Evolutionary conservation across 2,797 vertebrate genomes (phyloP).

Genomic region (Hafferia zeledoni): DNA sequence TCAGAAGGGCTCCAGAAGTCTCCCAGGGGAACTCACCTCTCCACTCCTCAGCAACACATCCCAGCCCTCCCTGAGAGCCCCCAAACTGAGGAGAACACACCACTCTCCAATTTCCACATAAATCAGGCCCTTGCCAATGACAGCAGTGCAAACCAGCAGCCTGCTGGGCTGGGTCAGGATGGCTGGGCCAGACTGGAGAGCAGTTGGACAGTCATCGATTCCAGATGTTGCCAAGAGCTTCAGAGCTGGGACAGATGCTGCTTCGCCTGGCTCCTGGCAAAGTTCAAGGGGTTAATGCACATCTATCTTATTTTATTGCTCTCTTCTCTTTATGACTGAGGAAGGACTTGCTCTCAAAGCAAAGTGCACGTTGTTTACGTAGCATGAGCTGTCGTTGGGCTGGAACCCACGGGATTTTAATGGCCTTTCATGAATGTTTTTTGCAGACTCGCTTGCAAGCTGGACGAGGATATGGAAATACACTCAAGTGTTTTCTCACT

Average conservation of each 20-base stretch:
- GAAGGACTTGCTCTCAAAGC: constrained; percentile 26
- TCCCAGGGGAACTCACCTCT: background rate
- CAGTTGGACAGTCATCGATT: background rate
- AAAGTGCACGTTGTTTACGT: background rate
- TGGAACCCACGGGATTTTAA: background rate
- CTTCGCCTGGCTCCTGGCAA: background rate
- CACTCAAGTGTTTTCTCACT: constrained; percentile 84
- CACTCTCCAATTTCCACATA: background rate
- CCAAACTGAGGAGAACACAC: background rate
- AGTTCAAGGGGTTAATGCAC: background rate
- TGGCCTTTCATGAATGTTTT: constrained; percentile 16
- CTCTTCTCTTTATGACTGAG: background rate
- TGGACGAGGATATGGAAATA: constrained; percentile 86
- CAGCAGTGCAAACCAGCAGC: background rate
- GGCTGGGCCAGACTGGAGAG: background rate
- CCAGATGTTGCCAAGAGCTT: constrained; percentile 12
- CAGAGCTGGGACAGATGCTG: background rate
- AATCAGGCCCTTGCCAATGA: background rate
- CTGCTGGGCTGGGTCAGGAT: background rate
- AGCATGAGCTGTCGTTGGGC: background rate
- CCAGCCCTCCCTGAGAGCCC: background rate
- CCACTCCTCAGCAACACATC: background rate
- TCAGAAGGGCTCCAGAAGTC: background rate
- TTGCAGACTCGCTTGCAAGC: constrained; percentile 92
- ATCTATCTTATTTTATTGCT: constrained; percentile 9